These are phyloP conservation scores for Drosophila pseudotalamancana DNA, from an alignment of 2,888 invertebrate genomes.

Conservation along the genomic window DNA sequence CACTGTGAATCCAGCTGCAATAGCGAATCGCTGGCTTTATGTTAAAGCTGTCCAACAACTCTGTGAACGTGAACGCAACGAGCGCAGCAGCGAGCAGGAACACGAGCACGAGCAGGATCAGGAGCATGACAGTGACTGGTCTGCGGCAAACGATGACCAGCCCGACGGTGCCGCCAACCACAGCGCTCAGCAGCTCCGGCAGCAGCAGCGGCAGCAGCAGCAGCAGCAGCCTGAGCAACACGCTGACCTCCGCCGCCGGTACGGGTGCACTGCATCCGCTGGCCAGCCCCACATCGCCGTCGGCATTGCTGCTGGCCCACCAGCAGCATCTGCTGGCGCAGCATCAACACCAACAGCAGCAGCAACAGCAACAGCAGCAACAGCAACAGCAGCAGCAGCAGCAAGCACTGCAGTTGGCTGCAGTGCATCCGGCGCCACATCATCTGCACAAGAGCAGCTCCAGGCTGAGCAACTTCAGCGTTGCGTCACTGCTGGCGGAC, in stretches of 20 bases:
- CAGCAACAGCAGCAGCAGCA: slow-evolving; percentile 67
- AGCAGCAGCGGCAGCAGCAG: slow-evolving; percentile 41
- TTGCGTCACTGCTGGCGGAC: slow-evolving; percentile 93
- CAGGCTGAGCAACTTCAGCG: slow-evolving; percentile 91
- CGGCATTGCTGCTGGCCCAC: slow-evolving; percentile 77
- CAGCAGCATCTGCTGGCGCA: slow-evolving; percentile 73
- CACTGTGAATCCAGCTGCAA: slow-evolving; percentile 9
- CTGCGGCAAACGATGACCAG: slow-evolving; percentile 87
- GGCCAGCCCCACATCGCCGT: slow-evolving; percentile 77
- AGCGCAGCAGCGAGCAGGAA: slow-evolving; percentile 27
- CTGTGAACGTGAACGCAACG: slow-evolving; percentile 36
- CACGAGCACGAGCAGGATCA: slow-evolving; percentile 40
- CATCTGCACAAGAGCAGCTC: slow-evolving; percentile 86
- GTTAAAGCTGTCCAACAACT: slow-evolving; percentile 83
- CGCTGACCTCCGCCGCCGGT: slow-evolving; percentile 37
- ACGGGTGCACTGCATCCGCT: slow-evolving; percentile 53
- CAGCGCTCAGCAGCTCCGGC: slow-evolving; percentile 63
- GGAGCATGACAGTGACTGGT: slow-evolving; percentile 87
- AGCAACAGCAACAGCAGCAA: slow-evolving; percentile 61
- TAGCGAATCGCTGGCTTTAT: slow-evolving; percentile 68
- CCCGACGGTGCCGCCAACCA: slow-evolving; percentile 85
- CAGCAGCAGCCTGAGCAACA: slow-evolving; percentile 41
- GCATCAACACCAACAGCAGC: slow-evolving; percentile 73
- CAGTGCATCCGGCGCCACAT: slow-evolving; percentile 75
- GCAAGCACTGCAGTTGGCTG: slow-evolving; percentile 65